Percentiles rank a stretch among this genome's conserved stretches.
Evolutionary conservation across 2,113 vertebrate genomes (phyloP).

Genomic region (Peromyscus leucopus): DNA sequence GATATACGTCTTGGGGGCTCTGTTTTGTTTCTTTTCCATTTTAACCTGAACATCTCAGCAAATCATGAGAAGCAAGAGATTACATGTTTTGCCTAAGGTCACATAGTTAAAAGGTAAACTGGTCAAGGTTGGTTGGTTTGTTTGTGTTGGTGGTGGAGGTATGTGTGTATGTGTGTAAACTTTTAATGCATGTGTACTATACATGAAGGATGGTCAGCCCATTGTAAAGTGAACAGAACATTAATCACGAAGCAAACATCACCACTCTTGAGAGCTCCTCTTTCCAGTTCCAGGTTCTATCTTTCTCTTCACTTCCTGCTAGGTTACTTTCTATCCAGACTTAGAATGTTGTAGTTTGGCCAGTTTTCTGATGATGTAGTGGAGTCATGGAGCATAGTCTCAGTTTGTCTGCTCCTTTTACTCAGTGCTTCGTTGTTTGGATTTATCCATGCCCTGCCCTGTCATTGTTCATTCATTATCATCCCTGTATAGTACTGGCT

Average conservation of each 20-base stretch:
- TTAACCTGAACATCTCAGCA: not conserved
- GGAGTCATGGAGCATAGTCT: not conserved
- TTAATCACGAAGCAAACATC: not conserved
- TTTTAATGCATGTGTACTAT: not conserved
- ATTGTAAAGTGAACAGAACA: not conserved
- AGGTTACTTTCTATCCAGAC: not conserved
- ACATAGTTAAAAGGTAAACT: not conserved
- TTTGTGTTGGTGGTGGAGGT: not conserved
- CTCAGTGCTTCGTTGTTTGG: not conserved
- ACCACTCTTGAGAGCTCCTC: not conserved
- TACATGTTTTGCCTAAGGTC: not conserved
- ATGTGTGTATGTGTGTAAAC: not conserved
- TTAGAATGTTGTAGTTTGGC: not conserved
- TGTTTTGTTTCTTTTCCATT: not conserved
- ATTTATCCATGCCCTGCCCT: not conserved
- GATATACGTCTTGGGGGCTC: not conserved
- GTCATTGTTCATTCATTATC: not conserved
- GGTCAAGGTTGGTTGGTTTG: not conserved
- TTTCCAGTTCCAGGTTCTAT: not conserved
- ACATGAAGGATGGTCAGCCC: not conserved
- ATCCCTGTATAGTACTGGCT: not conserved
- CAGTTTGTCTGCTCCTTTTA: not conserved
- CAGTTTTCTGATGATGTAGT: not conserved
- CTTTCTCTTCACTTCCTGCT: not conserved
- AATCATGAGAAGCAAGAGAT: not conserved